Evolutionary conservation across 2,797 vertebrate genomes (phyloP), one percentile per base, ranked within the genome.

Genomic region (Falco cherrug): DNA sequence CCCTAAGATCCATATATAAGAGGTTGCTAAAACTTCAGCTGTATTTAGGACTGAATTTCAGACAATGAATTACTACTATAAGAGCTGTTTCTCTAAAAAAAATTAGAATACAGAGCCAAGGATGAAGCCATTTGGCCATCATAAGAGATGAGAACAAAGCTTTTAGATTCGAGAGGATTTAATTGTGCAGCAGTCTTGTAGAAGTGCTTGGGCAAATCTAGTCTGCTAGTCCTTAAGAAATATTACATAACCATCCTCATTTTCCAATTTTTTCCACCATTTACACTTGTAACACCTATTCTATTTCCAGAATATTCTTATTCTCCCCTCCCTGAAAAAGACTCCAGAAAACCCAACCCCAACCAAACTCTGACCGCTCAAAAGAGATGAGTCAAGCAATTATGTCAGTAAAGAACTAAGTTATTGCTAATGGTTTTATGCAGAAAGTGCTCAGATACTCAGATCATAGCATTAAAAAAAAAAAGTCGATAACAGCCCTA

Each of bases 21-120:
- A 90, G 50, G 22, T 35, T 88, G 64, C 16, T 79, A 35, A 56
- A 57, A 54, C 51, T 67, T 70, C 43, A 65, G 64, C 60, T 90
- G 26, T 83, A 74, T 87, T 93, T 90, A 84, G 81, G 50, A 65
- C 47, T 87, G 59, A 81, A 82, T 87, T 93, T 87, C 65, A 84
- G 74, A 74, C 7, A 9, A 60, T 82, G 61, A 81, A 93, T 43
- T 77, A 11, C 43, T 63, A 15, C 69, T 57, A 1, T 35, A 57
- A 82, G 84, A 92, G 74, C 89, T 76, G 65, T 76, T 95, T 75
- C 61, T 84, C 77, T 65, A 45, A 71, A 68, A 79, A 33, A 56
- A 64, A 71, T 82, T 13, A 45, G 67, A 82, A 85, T 57, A 14
- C 45, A 73, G 77, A 78, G 53, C 73, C 45, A 56, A 78, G 50